phyloP scores from a whole-genome alignment of 2,888 invertebrate genomes.

The Pterobdella sp. region DNA sequence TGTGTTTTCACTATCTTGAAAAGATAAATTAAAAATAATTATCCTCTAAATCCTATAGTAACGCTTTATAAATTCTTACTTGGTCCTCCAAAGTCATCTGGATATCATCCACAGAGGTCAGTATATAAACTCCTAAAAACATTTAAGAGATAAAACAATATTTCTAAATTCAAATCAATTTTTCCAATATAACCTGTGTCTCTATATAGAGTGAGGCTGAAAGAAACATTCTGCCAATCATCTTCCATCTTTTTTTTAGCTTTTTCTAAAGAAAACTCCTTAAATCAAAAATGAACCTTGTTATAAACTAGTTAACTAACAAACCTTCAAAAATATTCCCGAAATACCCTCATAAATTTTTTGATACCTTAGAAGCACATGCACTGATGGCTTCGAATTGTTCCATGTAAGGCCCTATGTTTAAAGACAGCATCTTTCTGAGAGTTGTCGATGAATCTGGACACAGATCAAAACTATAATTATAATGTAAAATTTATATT shows the following conservation, averaged over 20 bases:
- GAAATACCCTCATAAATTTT: not conserved
- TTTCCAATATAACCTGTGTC: constrained; percentile 43
- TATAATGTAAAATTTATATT: not conserved
- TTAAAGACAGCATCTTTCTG: constrained; percentile 66
- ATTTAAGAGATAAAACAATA: not conserved
- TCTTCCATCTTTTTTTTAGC: constrained; percentile 51
- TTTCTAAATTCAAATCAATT: no score
- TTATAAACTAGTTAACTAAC: not conserved
- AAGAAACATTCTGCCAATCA: constrained; percentile 49
- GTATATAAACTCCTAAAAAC: constrained; percentile 46
- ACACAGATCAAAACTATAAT: constrained; percentile 61
- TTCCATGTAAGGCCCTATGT: constrained; percentile 65
- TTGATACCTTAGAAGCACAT: constrained; percentile 54
- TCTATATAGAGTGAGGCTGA: constrained; percentile 48
- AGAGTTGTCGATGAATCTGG: constrained; percentile 77
- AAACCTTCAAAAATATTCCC: not conserved
- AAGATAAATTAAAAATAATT: no score
- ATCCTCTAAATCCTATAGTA: no score
- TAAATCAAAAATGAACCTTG: not conserved
- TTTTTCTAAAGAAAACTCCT: constrained; percentile 52
- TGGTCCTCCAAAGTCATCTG: constrained; percentile 52
- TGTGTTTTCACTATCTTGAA: constrained; percentile 50
- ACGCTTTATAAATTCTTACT: constrained; percentile 28
- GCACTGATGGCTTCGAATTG: constrained; percentile 54
- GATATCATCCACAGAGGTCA: constrained; percentile 52